Conservation (phyloP, 2,797 vertebrate species). For the Enteromius paludinosus region DNA sequence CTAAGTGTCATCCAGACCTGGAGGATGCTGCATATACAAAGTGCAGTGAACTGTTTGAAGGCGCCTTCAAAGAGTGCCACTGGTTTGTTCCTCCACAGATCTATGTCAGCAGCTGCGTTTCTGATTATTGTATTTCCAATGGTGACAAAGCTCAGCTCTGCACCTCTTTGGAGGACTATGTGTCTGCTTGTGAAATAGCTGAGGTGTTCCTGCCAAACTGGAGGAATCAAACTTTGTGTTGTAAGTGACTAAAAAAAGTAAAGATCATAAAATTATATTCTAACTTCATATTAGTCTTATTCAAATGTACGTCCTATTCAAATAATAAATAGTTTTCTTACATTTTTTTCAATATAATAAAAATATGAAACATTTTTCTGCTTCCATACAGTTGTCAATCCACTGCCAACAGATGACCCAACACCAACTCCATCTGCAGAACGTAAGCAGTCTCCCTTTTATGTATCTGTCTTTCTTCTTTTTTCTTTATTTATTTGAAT, state of each 20-base stretch:
- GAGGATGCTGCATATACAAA: conserved; percentile 65
- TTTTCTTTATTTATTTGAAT: neutral
- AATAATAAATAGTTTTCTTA: neutral
- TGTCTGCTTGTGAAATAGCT: conserved; percentile 75
- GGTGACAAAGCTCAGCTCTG: conserved; percentile 76
- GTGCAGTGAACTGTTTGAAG: conserved; percentile 69
- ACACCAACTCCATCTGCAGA: conserved; percentile 39
- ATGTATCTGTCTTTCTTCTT: neutral
- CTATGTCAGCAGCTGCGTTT: conserved; percentile 80
- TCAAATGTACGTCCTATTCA: neutral
- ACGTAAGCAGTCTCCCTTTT: conserved; percentile 64
- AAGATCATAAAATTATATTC: neutral
- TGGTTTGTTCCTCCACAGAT: conserved; percentile 74
- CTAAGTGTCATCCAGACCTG: conserved; percentile 67
- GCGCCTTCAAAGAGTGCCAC: conserved; percentile 79
- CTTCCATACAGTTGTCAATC: conserved; percentile 61
- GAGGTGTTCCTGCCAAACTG: conserved; percentile 77
- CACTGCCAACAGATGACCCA: conserved; percentile 49
- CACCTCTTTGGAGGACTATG: conserved; percentile 80
- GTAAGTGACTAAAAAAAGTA: conserved; percentile 67
- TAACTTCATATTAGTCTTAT: neutral
- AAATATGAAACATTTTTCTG: neutral
- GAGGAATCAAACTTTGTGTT: conserved; percentile 77
- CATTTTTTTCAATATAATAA: neutral
- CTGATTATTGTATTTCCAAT: conserved; percentile 80